These are phyloP conservation scores for Scolopax bukidnonensis DNA, from an alignment of 2,797 vertebrate genomes.

Conservation along the genomic window DNA sequence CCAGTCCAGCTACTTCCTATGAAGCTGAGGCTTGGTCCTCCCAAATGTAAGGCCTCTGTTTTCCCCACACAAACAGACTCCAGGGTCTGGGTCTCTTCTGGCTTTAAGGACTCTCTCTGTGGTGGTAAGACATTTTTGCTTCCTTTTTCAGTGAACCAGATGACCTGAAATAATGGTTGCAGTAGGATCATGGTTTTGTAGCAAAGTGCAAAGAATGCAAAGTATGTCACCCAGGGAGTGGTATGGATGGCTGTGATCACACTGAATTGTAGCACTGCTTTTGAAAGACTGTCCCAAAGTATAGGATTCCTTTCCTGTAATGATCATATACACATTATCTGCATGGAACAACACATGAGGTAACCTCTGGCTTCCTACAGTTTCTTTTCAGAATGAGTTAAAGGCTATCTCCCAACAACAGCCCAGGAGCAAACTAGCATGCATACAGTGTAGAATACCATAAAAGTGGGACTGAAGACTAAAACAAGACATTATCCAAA, in stretches of 20 bases:
- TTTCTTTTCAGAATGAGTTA: neutral
- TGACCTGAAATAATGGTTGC: neutral
- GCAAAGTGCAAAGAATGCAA: neutral
- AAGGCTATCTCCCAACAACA: neutral
- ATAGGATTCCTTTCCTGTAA: neutral
- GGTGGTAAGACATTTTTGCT: neutral
- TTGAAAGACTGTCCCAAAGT: neutral
- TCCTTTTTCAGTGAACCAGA: neutral
- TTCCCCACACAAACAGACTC: neutral
- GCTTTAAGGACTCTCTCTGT: neutral
- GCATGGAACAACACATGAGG: neutral
- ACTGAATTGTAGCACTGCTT: neutral
- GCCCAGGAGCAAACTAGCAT: neutral
- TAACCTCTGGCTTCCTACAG: fast-evolving
- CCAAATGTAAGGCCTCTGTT: neutral
- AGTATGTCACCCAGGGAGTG: neutral
- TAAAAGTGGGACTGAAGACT: neutral
- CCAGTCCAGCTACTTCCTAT: neutral
- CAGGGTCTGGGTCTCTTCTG: neutral
- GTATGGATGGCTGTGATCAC: neutral
- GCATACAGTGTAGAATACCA: neutral
- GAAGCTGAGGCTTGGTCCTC: neutral
- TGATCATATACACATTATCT: neutral
- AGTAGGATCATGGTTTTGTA: neutral
- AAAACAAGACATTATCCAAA: neutral